Conservation (phyloP, 2,888 invertebrate genomes). For the Luperina nickerlii region DNA sequence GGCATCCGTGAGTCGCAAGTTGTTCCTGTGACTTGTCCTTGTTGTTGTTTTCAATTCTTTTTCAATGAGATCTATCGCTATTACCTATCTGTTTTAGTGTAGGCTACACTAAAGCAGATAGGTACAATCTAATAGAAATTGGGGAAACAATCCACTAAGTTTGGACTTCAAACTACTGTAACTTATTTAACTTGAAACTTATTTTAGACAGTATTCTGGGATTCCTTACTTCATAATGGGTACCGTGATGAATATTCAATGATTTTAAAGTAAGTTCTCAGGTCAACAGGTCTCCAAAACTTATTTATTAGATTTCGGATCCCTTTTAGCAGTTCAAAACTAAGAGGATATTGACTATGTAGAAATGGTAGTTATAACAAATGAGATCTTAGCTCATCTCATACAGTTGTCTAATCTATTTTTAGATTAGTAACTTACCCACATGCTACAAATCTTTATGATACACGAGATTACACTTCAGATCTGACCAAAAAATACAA, state of each 20-base stretch:
- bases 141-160: not conserved
- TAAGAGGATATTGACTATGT: not conserved
- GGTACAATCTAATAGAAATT: not conserved
- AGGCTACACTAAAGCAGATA: not conserved
- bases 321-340: slow-evolving; percentile 18
- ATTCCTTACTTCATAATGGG: slow-evolving; percentile 24
- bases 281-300: slow-evolving; percentile 31
- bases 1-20: no score
- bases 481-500: slow-evolving; percentile 14
- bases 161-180: slow-evolving; percentile 1
- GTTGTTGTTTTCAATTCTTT: no score
- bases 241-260: slow-evolving; percentile 48
- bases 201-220: slow-evolving; percentile 23
- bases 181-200: slow-evolving; percentile 7
- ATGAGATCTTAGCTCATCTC: not conserved
- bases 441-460: slow-evolving; percentile 6
- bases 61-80: not conserved
- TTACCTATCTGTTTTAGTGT: not conserved
- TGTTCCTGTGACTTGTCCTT: no score
- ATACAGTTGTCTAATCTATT: not conserved
- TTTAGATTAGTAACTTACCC: not conserved
- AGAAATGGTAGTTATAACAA: not conserved
- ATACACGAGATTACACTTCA: not conserved
- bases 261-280: slow-evolving; percentile 22
- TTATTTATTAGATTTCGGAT: slow-evolving; percentile 30